Percentiles rank a stretch among this genome's conserved stretches.
These are phyloP conservation scores for Neosilurus mollespiculum DNA, from an alignment of 2,797 vertebrate species.

Conservation along the genomic window DNA sequence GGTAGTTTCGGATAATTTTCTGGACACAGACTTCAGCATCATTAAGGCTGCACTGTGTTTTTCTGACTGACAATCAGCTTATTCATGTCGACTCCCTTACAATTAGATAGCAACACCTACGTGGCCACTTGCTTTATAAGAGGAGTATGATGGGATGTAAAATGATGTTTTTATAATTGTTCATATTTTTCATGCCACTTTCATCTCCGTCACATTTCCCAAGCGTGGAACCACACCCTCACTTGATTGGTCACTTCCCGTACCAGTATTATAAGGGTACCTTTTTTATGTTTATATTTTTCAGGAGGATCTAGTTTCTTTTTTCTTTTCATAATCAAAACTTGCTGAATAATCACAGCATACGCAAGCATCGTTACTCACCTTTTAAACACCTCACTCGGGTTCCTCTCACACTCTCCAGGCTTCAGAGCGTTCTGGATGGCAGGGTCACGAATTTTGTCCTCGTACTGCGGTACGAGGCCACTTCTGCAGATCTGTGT, in stretches of 20 bases:
- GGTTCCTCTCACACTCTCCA: slow-evolving; percentile 93
- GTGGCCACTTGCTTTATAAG: background rate
- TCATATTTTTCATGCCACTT: background rate
- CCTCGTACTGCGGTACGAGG: slow-evolving; percentile 86
- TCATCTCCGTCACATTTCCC: background rate
- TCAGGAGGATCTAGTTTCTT: too few relatives aligned
- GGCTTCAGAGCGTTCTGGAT: slow-evolving; percentile 85
- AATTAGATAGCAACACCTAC: background rate
- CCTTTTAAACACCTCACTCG: slow-evolving; percentile 96
- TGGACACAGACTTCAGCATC: slow-evolving; percentile 1
- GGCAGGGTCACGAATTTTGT: slow-evolving; percentile 87
- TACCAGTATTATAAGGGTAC: background rate
- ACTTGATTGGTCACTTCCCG: background rate
- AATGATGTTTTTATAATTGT: background rate
- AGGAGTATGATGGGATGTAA: background rate
- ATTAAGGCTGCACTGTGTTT: background rate
- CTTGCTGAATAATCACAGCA: background rate
- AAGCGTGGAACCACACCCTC: background rate
- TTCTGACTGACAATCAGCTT: background rate
- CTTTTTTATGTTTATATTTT: too few relatives aligned
- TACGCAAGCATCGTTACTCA: slow-evolving; percentile 59
- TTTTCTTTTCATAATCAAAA: background rate
- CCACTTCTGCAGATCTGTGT: slow-evolving; percentile 85
- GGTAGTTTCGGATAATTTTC: background rate
- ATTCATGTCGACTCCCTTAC: background rate